Evolutionary conservation across 2,888 invertebrate species (phyloP).

Genomic region (Steromphala cineraria): DNA sequence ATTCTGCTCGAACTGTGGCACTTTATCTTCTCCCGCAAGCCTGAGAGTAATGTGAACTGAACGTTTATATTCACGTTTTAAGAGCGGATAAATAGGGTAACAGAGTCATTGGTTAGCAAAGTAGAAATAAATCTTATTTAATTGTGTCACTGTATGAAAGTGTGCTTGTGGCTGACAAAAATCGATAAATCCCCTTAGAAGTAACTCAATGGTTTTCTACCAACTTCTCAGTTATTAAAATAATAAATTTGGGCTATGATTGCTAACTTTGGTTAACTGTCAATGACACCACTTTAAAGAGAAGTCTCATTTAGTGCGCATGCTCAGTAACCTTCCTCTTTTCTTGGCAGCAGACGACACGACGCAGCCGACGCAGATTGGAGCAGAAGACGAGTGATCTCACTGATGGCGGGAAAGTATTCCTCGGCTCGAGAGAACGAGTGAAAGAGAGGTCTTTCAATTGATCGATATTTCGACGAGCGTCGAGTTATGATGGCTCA

Average conservation of each 20-base stretch:
- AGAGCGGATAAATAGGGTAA: no score
- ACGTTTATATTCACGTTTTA: no score
- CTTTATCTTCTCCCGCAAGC: no score
- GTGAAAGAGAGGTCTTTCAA: not conserved
- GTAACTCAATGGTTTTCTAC: no score
- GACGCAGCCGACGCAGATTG: not conserved
- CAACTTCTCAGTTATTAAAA: not conserved
- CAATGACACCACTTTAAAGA: not conserved
- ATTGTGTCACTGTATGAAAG: no score
- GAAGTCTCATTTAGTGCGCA: slow-evolving; percentile 3
- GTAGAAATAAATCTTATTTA: no score
- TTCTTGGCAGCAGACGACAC: slow-evolving; percentile 1
- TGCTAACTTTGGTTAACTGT: not conserved
- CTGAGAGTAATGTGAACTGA: no score
- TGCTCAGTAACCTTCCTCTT: not conserved
- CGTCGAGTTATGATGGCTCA: slow-evolving; percentile 14
- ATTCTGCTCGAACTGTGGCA: no score
- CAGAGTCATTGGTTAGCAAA: no score
- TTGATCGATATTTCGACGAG: not conserved
- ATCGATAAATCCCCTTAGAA: no score
- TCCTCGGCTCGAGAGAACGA: not conserved
- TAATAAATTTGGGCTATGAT: not conserved
- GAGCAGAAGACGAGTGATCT: not conserved
- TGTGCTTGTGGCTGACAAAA: no score
- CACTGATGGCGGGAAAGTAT: not conserved